phyloP scores from a whole-genome alignment of 2,797 vertebrate genomes.

The Alca torda region DNA sequence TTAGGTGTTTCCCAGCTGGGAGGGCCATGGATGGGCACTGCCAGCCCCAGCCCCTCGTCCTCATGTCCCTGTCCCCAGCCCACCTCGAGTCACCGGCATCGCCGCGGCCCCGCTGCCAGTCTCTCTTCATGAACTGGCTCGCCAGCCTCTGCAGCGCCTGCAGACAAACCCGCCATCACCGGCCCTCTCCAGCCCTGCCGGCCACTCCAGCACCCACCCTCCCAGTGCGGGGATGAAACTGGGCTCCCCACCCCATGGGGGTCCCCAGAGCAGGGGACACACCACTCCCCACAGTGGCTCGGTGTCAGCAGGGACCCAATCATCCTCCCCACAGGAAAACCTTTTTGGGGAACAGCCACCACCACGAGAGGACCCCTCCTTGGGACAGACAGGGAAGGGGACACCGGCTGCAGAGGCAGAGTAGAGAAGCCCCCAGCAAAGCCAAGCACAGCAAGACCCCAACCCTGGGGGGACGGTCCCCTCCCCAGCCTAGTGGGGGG shows the following conservation, averaged over 20 bases:
- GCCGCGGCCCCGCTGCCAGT: constrained; percentile 82
- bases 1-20: not conserved
- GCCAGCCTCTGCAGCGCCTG: constrained; percentile 90
- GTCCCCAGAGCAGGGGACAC: not conserved
- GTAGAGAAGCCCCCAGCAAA: not conserved
- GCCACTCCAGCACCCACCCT: not conserved
- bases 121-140: constrained; percentile 85
- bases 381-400: not conserved
- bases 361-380: fast-evolving
- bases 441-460: not conserved
- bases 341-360: not conserved
- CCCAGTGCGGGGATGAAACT: fast-evolving
- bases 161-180: constrained; percentile 9
- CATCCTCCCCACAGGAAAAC: fast-evolving
- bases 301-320: not conserved
- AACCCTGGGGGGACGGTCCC: fast-evolving
- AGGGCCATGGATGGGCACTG: fast-evolving
- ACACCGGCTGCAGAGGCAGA: not conserved
- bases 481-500: no score
- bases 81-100: constrained; percentile 72
- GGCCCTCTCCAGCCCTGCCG: fast-evolving
- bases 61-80: not conserved
- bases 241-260: not conserved
- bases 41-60: not conserved
- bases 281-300: fast-evolving